Evolutionary conservation across 1,140 invertebrate species (phyloP), one percentile per base, ranked within the genome.

Genomic region (Mercenaria mercenaria): DNA sequence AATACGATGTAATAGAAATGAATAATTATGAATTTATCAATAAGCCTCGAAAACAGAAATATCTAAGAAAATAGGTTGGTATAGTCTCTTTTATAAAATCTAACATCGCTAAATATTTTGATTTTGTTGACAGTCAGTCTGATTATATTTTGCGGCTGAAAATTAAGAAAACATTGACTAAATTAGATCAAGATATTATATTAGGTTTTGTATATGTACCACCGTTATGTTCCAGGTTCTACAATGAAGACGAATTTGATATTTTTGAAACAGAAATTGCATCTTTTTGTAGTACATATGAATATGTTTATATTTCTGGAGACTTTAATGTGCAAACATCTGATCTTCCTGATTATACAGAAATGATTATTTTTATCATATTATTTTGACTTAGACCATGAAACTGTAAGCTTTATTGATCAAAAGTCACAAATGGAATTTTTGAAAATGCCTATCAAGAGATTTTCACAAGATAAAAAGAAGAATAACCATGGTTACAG

Each of bases 241-340:
- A 32, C 32, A 4, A 8, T 37, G 3, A 47, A 47, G 43, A 47
- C 6, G 43, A 47, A 47, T 47, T 72, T 37, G 69, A 72, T 26
- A 26, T 34, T 32, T 72, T 32, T 37, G 69, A 72, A 41, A 32
- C 15, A 3, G 69, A 72, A 72, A 41, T 32, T 20, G 34, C 34
- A 72, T 34, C 18, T 23, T 26, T 72, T 20, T 23, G 32, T 23
- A 37, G 29, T 23, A 72, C 18, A 72, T 79, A 47, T 47, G 69
- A 72, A 6, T 23, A 32, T 23, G 69, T 79, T 20, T 79, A 11
- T 3, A 29, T 79, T 79, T 47, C 18, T 15, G 76, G 37, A 4
- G 76, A 79, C 47, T 47, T 52, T 47, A 79, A 79, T 50, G 76
- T 39, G 6, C 39, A 43, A 26, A 79, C 76, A 6, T 8, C 76